These are phyloP conservation scores for Isaurus tuberculatus DNA, from an alignment of 92 coral and sea anemone species.

Conservation along the genomic window DNA sequence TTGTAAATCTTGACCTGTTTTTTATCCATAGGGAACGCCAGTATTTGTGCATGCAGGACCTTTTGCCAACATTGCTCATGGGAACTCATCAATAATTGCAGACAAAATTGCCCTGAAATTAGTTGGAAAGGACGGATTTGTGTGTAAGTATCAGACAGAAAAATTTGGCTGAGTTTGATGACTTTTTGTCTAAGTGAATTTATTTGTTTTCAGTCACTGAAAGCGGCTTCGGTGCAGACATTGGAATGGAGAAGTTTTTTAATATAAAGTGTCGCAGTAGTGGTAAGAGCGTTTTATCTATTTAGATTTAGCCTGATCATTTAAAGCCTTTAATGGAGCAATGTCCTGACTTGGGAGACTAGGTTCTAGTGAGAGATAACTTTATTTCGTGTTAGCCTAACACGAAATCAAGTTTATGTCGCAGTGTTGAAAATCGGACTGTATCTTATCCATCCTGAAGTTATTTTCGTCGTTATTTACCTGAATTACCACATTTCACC, in stretches of 20 bases:
- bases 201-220: conserved; percentile 79
- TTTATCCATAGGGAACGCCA: conserved; percentile 80
- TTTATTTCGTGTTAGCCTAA: too few relatives aligned
- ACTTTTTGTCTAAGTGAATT: not conserved
- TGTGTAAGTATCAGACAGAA: conserved; percentile 71
- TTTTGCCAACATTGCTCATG: conserved; percentile 98
- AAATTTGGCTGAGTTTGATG: too few relatives aligned
- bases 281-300: conserved; percentile 61
- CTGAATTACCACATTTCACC: too few relatives aligned
- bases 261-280: conserved; percentile 97
- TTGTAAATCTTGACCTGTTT: not conserved
- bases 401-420: too few relatives aligned
- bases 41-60: conserved; percentile 99
- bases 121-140: conserved; percentile 96
- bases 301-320: too few relatives aligned
- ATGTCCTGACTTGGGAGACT: too few relatives aligned
- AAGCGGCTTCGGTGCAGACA: conserved; percentile 98
- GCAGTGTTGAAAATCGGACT: too few relatives aligned
- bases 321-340: too few relatives aligned
- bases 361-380: too few relatives aligned
- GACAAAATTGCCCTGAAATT: conserved; percentile 94
- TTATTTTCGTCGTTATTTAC: too few relatives aligned
- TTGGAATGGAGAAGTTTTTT: conserved; percentile 99
- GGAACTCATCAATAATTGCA: conserved; percentile 96
- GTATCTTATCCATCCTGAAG: too few relatives aligned